Percentiles rank a stretch among this genome's conserved stretches.
phyloP scores from a whole-genome alignment of 2,113 vertebrate genomes.

The Salminus brasiliensis region DNA sequence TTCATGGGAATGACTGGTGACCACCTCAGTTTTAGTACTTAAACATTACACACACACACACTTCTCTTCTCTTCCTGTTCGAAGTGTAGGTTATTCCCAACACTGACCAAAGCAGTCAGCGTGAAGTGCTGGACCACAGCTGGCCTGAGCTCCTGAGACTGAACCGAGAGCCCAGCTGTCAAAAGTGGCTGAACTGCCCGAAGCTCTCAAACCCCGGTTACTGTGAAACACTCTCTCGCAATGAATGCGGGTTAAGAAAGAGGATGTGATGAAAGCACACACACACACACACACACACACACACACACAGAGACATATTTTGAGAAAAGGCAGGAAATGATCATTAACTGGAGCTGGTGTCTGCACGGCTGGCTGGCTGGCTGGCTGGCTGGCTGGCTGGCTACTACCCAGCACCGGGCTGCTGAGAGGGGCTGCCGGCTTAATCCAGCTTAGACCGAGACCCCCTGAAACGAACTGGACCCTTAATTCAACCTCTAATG shows the following conservation, averaged over 20 bases:
- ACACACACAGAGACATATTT: slow-evolving; percentile 2
- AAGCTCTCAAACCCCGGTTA: not conserved
- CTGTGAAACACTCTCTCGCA: not conserved
- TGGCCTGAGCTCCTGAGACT: too few species aligned
- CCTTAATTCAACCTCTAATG: not conserved
- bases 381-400: not conserved
- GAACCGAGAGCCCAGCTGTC: not conserved
- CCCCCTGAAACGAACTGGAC: too few species aligned
- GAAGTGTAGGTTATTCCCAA: too few species aligned
- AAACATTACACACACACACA: too few species aligned
- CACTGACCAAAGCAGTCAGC: too few species aligned
- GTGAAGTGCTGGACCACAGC: too few species aligned
- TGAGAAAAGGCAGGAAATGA: slow-evolving; percentile 35
- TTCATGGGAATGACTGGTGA: too few species aligned
- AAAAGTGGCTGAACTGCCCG: not conserved
- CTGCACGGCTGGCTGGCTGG: not conserved
- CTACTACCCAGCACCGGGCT: not conserved
- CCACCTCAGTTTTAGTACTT: too few species aligned
- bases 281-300: not conserved
- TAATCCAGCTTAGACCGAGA: not conserved
- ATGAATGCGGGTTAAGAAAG: slow-evolving; percentile 13
- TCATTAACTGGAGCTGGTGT: slow-evolving; percentile 7
- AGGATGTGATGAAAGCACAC: slow-evolving; percentile 39
- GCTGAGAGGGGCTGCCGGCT: not conserved
- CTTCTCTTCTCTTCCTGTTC: too few species aligned